A percentile compares a stretch with the other conserved stretches of the same genome.
phyloP scores from a whole-genome alignment of 1,140 invertebrate species.

The Monomorium pharaonis region DNA sequence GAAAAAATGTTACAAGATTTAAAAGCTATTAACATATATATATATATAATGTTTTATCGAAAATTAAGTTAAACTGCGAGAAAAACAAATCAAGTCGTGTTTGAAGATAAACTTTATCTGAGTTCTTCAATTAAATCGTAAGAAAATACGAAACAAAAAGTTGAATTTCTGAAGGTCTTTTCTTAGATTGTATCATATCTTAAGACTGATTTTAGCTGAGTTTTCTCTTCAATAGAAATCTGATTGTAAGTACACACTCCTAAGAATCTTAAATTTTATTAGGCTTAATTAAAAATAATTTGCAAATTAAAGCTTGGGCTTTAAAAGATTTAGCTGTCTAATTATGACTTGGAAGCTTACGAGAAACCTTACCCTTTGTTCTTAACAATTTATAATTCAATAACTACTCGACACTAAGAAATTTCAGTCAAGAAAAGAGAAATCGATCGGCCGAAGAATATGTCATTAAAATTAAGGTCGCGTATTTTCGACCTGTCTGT shows the following conservation, averaged over 20 bases:
- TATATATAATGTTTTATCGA: neutral
- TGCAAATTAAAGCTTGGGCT: neutral
- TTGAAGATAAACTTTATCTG: neutral
- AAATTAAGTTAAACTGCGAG: neutral
- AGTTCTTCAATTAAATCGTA: neutral
- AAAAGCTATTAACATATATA: neutral
- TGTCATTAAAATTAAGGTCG: slow-evolving; percentile 12
- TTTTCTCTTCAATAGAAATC: neutral
- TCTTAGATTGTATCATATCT: neutral
- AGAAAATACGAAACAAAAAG: neutral
- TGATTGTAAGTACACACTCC: neutral
- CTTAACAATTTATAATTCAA: neutral
- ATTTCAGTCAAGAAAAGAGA: neutral
- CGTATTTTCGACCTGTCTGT: neutral
- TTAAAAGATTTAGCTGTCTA: neutral
- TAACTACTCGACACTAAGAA: neutral
- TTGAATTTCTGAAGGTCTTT: neutral
- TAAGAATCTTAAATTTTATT: slow-evolving; percentile 12
- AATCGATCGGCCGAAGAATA: neutral
- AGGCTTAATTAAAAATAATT: slow-evolving; percentile 7
- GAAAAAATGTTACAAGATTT: neutral
- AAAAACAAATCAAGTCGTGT: neutral
- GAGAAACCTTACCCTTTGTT: neutral
- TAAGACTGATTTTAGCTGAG: neutral
- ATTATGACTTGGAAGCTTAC: neutral